Base-by-base conservation (phyloP, 2,113 vertebrate species). In the Podarcis muralis region DNA sequence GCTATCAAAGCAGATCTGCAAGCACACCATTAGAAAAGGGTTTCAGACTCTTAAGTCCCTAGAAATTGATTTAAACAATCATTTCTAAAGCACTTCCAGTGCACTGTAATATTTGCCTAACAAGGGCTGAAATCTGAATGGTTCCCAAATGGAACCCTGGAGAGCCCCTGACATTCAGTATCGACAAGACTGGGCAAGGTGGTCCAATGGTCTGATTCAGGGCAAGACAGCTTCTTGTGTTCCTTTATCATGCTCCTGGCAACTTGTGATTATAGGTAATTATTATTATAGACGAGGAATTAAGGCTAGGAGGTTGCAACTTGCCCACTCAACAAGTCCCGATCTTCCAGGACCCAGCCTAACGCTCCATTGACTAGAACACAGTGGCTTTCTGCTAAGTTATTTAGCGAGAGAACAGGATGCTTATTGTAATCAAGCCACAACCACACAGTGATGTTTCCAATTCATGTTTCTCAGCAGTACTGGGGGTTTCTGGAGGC, bases 1-100 rank as follows among this genome's bases (percentile, higher is more conserved):
- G 92, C 97, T 96, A 96, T 99, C 98, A 92, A 98, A 99, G 94
- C 99, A 99, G 93, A 96, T 97, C 99, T 99, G 97, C 86, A 87
- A 84, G 92, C 13, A 89, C 81, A 92, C 85, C 86, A 90, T 94
- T 12, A 43, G 43, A 77, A 59, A 69, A 30, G 13, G 15, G 32
- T 25, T 59, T 87, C 35, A 87, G 48, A 6, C 27, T 59, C 35
- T 81, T 74, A 30, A 35, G 15, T 20, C n/a, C 40, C 69, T 82
- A 15, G 5, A 74, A 5, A n/a, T 32, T 62, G 23, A 3, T 74
- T 27, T 32, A 78, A 40, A 48, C 74, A 68, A 35, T 27, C 6
- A 35, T 30, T 53, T 68, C 43, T 78, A 66, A 20, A 66, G 30
- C 22, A n/a, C 1, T 35, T 53, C 68, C 43, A 78, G 20, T 13